Evolutionary conservation across 2,797 vertebrate genomes (phyloP), one percentile per base, ranked within the genome.

Genomic region (Numenius phaeopus): DNA sequence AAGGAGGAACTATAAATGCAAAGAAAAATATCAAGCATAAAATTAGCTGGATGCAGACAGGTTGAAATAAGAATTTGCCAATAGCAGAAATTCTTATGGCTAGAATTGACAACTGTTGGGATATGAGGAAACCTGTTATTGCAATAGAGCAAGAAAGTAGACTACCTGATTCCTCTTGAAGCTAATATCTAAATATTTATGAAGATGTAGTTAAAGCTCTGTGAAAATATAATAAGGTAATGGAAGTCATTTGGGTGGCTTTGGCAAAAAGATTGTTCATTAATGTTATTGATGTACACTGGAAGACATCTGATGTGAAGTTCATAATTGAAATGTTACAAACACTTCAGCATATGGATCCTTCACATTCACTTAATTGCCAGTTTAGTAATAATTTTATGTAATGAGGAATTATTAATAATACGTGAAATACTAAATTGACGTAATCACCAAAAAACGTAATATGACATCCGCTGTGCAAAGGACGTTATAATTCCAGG

Each of bases 321-420:
- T 97, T 98, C 92, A 55, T 98, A 98, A 98, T 98, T 98, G 97
- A 98, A 98, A 98, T 97, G 98, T 98, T 98, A 97, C 96, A 97
- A 98, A 97, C 95, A 96, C 96, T 98, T 98, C 97, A 98, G 95
- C 98, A 98, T 98, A 98, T 98, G 98, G 98, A 98, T 98, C 98
- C 94, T 98, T 98, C 98, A 98, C 97, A 98, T 98, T 94, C 97
- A 98, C 97, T 98, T 98, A 98, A 98, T 98, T 98, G 97, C 97
- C 96, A 98, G 98, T 98, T 98, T 98, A 98, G 98, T 98, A 98
- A 98, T 98, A 98, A 98, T 98, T 98, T 98, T 98, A 98, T 96
- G 94, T 98, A 98, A 98, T 98, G 98, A 98, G 97, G 91, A 98
- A 98, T 98, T 98, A 98, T 98, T 98, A 98, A 98, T 98, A 98